phyloP scores from a whole-genome alignment of 2,113 vertebrate genomes.

The Actinemys pallida region DNA sequence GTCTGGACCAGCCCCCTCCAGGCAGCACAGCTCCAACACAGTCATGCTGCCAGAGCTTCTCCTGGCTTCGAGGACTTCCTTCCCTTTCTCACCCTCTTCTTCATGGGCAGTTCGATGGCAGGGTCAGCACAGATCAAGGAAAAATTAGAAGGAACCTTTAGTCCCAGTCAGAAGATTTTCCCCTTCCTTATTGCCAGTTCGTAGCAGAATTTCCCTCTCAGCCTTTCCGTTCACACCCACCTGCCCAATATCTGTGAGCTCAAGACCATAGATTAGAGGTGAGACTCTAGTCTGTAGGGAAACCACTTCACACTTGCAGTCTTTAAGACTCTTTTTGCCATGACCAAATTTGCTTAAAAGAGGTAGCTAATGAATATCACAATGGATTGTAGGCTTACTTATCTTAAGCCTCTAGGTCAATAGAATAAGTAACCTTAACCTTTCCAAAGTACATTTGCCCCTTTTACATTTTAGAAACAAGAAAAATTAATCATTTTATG shows the following conservation, averaged over 20 bases:
- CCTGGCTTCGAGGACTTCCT: neutral
- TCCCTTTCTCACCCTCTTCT: neutral
- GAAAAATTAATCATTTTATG: conserved; percentile 31
- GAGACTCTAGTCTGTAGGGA: neutral
- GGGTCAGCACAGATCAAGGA: neutral
- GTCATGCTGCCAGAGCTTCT: neutral
- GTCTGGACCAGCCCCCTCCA: neutral
- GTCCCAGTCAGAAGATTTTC: neutral
- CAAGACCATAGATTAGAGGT: neutral
- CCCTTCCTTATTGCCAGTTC: neutral
- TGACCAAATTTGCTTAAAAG: neutral
- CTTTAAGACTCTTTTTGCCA: neutral
- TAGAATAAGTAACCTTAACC: neutral
- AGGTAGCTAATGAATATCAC: neutral
- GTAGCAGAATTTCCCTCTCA: neutral
- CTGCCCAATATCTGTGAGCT: neutral
- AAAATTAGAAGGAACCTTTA: neutral
- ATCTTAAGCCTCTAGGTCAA: neutral
- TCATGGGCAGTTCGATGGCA: neutral
- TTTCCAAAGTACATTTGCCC: neutral
- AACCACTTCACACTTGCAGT: neutral
- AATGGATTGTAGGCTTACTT: neutral
- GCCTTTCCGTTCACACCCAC: neutral
- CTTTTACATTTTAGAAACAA: neutral
- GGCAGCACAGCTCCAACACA: accelerated